Evolutionary conservation across 2,797 vertebrate genomes (phyloP).

Genomic region (Smutsia temminckii): DNA sequence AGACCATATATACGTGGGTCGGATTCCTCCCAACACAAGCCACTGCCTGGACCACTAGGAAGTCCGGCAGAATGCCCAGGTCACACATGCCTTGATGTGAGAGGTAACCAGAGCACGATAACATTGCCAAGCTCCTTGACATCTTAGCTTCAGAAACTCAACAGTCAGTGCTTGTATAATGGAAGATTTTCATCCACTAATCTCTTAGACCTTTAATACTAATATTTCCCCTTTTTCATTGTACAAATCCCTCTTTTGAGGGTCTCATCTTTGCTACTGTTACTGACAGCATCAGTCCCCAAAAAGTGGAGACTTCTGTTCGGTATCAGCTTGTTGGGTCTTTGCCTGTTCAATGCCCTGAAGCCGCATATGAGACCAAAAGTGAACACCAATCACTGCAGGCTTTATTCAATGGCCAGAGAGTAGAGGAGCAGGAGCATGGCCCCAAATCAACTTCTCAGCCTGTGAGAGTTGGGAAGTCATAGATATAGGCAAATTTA

Average conservation of each 20-base stretch:
- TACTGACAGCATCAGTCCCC: no score
- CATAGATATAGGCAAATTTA: no score
- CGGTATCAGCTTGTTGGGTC: no score
- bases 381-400: no score
- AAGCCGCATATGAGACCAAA: no score
- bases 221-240: background rate
- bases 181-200: background rate
- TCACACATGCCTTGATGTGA: background rate
- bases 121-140: background rate
- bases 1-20: accelerated
- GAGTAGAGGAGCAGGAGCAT: no score
- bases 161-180: background rate
- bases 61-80: background rate
- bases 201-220: background rate
- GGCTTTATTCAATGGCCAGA: no score
- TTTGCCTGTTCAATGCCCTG: no score
- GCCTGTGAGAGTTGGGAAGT: no score
- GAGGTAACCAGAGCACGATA: background rate
- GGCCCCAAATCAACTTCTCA: no score
- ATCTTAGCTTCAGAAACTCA: background rate
- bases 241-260: background rate
- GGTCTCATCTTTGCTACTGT: background rate
- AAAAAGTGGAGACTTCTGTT: no score
- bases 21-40: background rate
- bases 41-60: background rate